These are phyloP conservation scores for Automeris io DNA, from an alignment of 2,888 invertebrate genomes.

Conservation along the genomic window DNA sequence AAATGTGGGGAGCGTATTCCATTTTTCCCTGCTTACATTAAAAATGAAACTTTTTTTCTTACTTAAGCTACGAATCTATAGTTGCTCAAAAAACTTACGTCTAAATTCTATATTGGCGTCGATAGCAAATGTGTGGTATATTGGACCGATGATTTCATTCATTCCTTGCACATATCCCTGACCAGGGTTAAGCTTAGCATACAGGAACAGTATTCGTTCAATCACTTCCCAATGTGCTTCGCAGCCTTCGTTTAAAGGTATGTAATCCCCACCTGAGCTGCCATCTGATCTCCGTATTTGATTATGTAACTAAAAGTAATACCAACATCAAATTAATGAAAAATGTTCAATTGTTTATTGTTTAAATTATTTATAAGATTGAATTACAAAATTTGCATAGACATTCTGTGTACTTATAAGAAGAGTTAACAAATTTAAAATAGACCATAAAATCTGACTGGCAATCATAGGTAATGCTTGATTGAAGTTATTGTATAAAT, in stretches of 20 bases:
- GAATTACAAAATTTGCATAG: too few relatives aligned
- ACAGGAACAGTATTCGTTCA: conserved; percentile 96
- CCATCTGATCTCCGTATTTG: conserved; percentile 81
- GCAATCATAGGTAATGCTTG: too few relatives aligned
- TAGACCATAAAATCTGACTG: too few relatives aligned
- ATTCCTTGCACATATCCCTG: conserved; percentile 98
- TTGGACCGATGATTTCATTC: conserved; percentile 99
- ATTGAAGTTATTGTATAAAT: too few relatives aligned
- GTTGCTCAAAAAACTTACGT: conserved; percentile 80
- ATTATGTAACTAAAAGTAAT: conserved; percentile 81
- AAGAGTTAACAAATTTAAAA: too few relatives aligned
- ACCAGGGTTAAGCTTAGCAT: conserved; percentile 98
- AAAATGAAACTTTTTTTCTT: too few relatives aligned
- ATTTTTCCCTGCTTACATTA: too few relatives aligned
- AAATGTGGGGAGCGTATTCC: too few relatives aligned
- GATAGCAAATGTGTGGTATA: conserved; percentile 97
- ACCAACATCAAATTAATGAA: background rate
- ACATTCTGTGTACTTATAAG: too few relatives aligned
- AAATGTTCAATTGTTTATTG: background rate
- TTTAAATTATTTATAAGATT: background rate
- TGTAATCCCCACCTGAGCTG: conserved; percentile 79
- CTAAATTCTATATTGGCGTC: conserved; percentile 88
- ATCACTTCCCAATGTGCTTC: conserved; percentile 99
- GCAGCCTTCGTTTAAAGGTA: conserved; percentile 90
- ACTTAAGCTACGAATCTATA: too few relatives aligned